A percentile compares a stretch with the other conserved stretches of the same genome.
Evolutionary conservation across 1,140 invertebrate species (phyloP).

Genomic region (Ceratosolen solmsi): DNA sequence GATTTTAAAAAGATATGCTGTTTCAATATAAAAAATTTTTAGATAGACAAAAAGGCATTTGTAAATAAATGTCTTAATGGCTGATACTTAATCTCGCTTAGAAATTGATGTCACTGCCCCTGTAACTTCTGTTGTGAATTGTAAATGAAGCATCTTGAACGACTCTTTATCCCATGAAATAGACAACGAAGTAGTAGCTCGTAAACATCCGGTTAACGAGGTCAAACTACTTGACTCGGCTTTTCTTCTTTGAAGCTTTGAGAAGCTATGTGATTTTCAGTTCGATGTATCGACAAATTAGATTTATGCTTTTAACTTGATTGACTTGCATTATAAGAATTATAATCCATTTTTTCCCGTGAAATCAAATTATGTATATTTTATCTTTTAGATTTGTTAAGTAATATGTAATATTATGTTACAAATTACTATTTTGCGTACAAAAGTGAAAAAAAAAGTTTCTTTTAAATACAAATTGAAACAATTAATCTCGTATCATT

Average conservation of each 20-base stretch:
- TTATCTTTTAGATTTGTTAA: no score
- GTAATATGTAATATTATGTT: no score
- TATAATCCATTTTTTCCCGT: background rate
- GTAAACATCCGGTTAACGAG: conserved; percentile 42
- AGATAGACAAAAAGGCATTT: no score
- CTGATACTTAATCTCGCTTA: background rate
- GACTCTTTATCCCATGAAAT: background rate
- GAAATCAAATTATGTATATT: background rate
- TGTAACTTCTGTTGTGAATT: background rate
- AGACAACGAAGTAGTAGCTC: conserved; percentile 17
- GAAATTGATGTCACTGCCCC: conserved; percentile 2
- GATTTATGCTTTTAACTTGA: background rate
- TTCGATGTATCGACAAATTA: background rate
- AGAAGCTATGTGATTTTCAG: conserved; percentile 14
- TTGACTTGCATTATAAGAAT: background rate
- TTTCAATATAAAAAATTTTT: no score
- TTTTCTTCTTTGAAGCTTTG: background rate
- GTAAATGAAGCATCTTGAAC: background rate
- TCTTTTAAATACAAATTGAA: no score
- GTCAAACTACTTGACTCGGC: conserved; percentile 26
- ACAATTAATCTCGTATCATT: no score
- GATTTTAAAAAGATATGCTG: no score
- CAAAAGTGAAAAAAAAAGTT: no score
- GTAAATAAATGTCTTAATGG: background rate
- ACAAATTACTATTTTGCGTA: no score